A percentile compares a stretch with the other conserved stretches of the same genome.
phyloP scores from a whole-genome alignment of 2,797 vertebrate genomes.

The Xenentodon cancila region DNA sequence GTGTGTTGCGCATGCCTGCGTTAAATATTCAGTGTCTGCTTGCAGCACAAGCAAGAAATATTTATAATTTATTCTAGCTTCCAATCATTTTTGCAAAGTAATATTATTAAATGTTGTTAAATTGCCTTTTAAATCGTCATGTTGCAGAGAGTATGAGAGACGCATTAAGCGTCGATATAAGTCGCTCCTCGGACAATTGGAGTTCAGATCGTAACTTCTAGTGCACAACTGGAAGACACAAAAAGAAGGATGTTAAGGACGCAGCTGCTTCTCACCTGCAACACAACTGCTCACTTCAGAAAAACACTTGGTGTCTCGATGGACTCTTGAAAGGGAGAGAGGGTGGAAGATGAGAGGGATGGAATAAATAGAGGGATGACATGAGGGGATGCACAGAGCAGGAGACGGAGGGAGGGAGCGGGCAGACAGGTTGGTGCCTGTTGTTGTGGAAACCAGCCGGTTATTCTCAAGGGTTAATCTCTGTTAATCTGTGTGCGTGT shows the following conservation, averaged over 20 bases:
- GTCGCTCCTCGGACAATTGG: not conserved
- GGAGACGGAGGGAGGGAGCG: slow-evolving; percentile 5
- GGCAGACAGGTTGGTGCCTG: slow-evolving; percentile 45
- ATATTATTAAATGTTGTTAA: too few species aligned
- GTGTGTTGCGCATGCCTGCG: slow-evolving; percentile 12
- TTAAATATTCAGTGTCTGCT: not conserved
- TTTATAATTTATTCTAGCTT: not conserved
- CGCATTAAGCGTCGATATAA: too few species aligned
- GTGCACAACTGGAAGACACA: not conserved
- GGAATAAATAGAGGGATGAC: slow-evolving; percentile 24
- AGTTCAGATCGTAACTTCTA: not conserved
- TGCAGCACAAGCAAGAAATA: not conserved
- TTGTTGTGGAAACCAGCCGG: slow-evolving; percentile 57
- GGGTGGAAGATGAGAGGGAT: slow-evolving; percentile 21
- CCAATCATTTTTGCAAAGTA: too few species aligned
- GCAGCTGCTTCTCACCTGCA: slow-evolving; percentile 34
- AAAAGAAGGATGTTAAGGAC: slow-evolving; percentile 29
- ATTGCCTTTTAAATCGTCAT: too few species aligned
- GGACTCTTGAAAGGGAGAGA: slow-evolving; percentile 39
- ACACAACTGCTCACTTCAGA: slow-evolving; percentile 29
- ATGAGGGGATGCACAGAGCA: slow-evolving; percentile 12
- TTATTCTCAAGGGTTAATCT: slow-evolving; percentile 47
- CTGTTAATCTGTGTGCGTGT: slow-evolving; percentile 9
- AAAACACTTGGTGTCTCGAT: slow-evolving; percentile 56
- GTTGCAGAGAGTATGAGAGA: too few species aligned